Base-by-base conservation (phyloP, 2,888 invertebrate genomes). In the Ophioninae sp. region DNA sequence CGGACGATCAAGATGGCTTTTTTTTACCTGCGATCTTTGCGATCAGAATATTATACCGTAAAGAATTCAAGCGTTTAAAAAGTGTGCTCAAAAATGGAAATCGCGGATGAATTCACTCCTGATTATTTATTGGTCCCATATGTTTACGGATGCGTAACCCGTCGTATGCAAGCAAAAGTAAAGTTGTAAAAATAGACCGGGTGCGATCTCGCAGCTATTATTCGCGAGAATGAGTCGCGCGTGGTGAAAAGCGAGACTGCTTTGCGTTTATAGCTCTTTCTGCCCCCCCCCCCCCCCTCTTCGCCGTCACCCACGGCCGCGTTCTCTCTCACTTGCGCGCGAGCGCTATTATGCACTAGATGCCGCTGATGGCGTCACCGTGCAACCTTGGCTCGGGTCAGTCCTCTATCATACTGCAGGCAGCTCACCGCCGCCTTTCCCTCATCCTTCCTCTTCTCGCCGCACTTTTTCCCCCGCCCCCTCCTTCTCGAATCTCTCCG, bases 381-480 rank as follows among this genome's bases (percentile, higher is more conserved):
- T 89, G 90, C 91, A 92, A 92, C 92, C 92, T 92, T 92, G 92
- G 91, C 91, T 92, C 91, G 91, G 92, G 92, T 92, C 92, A 92
- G 91, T 92, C 92, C 92, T 91, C 92, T 91, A 92, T 92, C 91
- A 91, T 91, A 92, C 90, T 90, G 90, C 90, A 90, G 89, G 87
- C 90, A 88, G 88, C 88, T 85, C 87, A 64, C 81, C 77, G 59
- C 82, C 78, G 75, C 78, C 76, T 58, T 85, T 80, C 84, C 83
- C 71, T 74, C 72, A 69, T 80, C 75, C 79, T 63, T 65, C 84
- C 71, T 64, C 81, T 77, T 73, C 79, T 75, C 74, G 83, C 37
- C 20, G 20, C 58, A 39, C 23, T 6, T 58, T 23, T 20, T 67
- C 85, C 79, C 71, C 67, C 68, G 75, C 77, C 75, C 76, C 58